A percentile compares a stretch with the other conserved stretches of the same genome.
These are phyloP conservation scores for Reticulitermes lucifugus DNA, from an alignment of 2,888 invertebrate species.

Conservation along the genomic window DNA sequence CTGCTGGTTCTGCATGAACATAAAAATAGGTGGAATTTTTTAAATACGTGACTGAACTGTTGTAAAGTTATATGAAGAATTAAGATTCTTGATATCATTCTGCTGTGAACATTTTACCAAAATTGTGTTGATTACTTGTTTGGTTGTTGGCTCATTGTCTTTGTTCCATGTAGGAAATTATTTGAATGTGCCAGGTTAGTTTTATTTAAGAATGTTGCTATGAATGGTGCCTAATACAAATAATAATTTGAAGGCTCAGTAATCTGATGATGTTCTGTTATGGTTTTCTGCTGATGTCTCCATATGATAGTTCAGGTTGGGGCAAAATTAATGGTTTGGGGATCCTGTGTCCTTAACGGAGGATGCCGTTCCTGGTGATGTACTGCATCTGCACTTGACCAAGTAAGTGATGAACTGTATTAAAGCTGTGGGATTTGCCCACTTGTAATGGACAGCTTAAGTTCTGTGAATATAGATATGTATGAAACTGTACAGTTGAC, in stretches of 20 bases:
- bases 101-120: background rate
- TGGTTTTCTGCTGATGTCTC: conserved; percentile 10
- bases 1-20: background rate
- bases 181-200: background rate
- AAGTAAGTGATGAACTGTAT: background rate
- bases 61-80: background rate
- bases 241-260: background rate
- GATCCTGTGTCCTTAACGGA: background rate
- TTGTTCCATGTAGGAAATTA: background rate
- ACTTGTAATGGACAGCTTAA: background rate
- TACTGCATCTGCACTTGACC: background rate
- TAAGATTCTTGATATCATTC: background rate
- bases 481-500: too few relatives aligned
- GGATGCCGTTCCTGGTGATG: background rate
- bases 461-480: too few relatives aligned
- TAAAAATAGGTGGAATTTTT: background rate
- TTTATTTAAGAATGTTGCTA: background rate
- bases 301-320: background rate
- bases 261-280: background rate
- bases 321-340: conserved; percentile 26
- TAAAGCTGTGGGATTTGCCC: background rate
- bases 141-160: background rate
- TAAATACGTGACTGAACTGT: background rate
- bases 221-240: background rate
- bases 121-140: background rate